A percentile compares a stretch with the other conserved stretches of the same genome.
Evolutionary conservation across 2,888 invertebrate genomes (phyloP).

Genomic region (Melipona beecheii): DNA sequence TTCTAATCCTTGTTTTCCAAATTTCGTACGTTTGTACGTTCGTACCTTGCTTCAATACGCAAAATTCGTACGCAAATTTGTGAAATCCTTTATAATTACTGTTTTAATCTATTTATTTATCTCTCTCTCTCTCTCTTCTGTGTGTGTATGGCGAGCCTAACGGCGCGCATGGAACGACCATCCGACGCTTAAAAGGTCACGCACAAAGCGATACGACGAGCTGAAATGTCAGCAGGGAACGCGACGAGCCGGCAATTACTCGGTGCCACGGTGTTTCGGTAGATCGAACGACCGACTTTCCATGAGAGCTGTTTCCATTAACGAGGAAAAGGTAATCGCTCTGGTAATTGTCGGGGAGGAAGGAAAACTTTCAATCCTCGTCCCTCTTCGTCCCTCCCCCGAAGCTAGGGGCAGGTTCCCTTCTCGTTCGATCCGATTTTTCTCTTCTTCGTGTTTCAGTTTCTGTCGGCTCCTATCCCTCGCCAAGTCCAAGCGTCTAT

Average conservation of each 20-base stretch:
- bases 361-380: conserved; percentile 42
- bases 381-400: neutral
- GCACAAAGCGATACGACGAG: conserved; percentile 31
- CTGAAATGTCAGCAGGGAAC: conserved; percentile 29
- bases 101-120: neutral
- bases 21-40: too few species aligned
- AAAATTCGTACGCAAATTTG: too few species aligned
- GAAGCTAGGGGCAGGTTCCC: too few species aligned
- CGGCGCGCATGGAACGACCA: conserved; percentile 12
- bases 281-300: conserved; percentile 48
- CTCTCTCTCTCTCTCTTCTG: neutral
- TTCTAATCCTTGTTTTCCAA: too few species aligned
- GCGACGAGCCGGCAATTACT: conserved; percentile 34
- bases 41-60: too few species aligned
- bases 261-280: conserved; percentile 20
- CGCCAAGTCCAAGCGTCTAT: neutral
- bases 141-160: neutral
- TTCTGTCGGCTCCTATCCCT: neutral
- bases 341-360: conserved; percentile 59
- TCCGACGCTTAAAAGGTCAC: conserved; percentile 38
- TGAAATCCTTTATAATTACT: too few species aligned
- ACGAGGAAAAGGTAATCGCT: conserved; percentile 59
- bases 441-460: too few species aligned
- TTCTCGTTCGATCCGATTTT: too few species aligned
- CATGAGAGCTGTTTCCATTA: conserved; percentile 40